These are phyloP conservation scores for Crenuchus spilurus DNA, from an alignment of 2,797 vertebrate species.

Conservation along the genomic window DNA sequence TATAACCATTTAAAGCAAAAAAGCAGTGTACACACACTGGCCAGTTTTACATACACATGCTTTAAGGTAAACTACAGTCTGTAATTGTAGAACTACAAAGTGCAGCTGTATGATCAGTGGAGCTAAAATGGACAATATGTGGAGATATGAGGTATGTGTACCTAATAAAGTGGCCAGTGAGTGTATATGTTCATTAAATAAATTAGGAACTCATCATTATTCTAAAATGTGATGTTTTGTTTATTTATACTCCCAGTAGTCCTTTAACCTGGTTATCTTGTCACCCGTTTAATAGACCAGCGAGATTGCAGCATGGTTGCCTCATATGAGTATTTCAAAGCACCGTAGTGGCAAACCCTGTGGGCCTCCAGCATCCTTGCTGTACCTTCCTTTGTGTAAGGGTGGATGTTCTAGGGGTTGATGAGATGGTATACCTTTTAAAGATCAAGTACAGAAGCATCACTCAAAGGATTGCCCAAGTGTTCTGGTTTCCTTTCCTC, in stretches of 20 bases:
- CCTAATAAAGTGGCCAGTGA: too few species aligned
- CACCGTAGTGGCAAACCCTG: not conserved
- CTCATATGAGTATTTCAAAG: not conserved
- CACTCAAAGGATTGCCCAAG: not conserved
- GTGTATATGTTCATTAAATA: too few species aligned
- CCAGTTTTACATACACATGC: too few species aligned
- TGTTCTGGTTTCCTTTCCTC: not conserved
- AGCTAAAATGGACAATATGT: too few species aligned
- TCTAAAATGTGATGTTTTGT: not conserved
- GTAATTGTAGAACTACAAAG: too few species aligned
- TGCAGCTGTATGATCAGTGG: too few species aligned
- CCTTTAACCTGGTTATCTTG: not conserved
- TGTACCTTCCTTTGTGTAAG: conserved; percentile 10
- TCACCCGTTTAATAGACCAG: not conserved
- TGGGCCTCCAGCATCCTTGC: not conserved
- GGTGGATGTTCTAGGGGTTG: conserved; percentile 18
- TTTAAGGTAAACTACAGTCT: too few species aligned
- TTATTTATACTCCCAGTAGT: not conserved
- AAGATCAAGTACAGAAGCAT: conserved; percentile 14
- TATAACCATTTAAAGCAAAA: too few species aligned
- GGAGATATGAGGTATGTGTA: too few species aligned
- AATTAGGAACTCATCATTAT: not conserved
- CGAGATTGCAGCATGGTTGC: not conserved
- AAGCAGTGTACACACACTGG: too few species aligned
- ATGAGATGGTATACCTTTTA: conserved; percentile 41